Conservation (phyloP, 2,113 vertebrate genomes). For the Platichthys flesus region DNA sequence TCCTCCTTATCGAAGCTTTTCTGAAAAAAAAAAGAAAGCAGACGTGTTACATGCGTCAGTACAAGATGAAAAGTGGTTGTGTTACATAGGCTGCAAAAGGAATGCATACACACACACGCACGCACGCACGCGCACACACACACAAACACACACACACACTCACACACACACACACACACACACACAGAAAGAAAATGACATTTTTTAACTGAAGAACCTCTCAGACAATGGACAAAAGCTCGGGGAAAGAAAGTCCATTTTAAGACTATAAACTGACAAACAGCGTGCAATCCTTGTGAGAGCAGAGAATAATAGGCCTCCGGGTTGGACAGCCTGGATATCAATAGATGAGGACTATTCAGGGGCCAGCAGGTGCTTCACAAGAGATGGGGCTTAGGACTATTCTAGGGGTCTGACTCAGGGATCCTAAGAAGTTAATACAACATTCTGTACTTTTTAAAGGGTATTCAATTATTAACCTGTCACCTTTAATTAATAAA, state of each 20-base stretch:
- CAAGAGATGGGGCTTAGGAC: neutral
- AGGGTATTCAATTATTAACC: neutral
- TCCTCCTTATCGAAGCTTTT: constrained; percentile 48
- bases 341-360: constrained; percentile 22
- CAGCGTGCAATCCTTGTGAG: constrained; percentile 16
- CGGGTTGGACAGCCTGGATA: constrained; percentile 21
- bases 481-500: neutral
- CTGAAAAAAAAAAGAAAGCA: neutral
- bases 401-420: neutral
- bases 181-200: neutral
- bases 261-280: constrained; percentile 8
- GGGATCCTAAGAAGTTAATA: neutral
- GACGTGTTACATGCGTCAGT: constrained; percentile 32
- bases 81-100: neutral
- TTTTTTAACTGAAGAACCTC: constrained; percentile 5
- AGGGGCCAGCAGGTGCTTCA: neutral
- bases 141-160: too few species aligned
- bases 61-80: constrained; percentile 6
- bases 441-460: neutral
- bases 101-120: neutral
- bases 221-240: constrained; percentile 20
- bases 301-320: constrained; percentile 49
- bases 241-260: constrained; percentile 15
- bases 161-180: neutral
- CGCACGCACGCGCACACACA: neutral